Percentiles rank a stretch among this genome's conserved stretches.
Conservation (phyloP, 2,888 invertebrate species). For the Papilio demoleus region DNA sequence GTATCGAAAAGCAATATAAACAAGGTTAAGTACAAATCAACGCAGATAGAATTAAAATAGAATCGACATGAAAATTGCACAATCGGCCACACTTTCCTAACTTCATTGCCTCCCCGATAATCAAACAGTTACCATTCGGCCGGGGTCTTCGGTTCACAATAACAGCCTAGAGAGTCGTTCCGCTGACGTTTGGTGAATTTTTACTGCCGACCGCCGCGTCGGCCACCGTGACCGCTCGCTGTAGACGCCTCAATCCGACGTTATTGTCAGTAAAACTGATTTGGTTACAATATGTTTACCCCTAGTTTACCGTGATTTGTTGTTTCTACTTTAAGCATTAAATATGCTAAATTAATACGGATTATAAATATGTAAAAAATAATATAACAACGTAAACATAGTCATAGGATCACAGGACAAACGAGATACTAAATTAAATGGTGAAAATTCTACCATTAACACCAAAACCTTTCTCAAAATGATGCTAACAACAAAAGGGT, state of each 20-base stretch:
- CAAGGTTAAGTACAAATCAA: not conserved
- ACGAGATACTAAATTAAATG: no score
- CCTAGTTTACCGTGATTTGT: not conserved
- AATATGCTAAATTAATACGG: no score
- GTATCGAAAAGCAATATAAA: not conserved
- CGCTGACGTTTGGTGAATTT: slow-evolving; percentile 69
- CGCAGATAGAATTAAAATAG: slow-evolving; percentile 15
- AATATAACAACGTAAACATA: no score
- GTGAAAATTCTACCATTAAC: no score
- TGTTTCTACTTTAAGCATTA: no score
- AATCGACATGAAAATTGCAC: slow-evolving; percentile 21
- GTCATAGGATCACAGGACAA: no score
- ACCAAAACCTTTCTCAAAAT: no score
- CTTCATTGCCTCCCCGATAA: slow-evolving; percentile 45
- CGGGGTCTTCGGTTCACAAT: slow-evolving; percentile 55
- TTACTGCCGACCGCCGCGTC: slow-evolving; percentile 57
- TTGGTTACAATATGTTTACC: slow-evolving; percentile 13
- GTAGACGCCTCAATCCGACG: slow-evolving; percentile 44
- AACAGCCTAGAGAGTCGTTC: slow-evolving; percentile 60
- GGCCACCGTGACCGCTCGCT: slow-evolving; percentile 50
- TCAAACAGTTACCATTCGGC: slow-evolving; percentile 61
- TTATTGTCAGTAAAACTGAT: slow-evolving; percentile 11
- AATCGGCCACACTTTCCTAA: slow-evolving; percentile 32
- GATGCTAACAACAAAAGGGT: no score
- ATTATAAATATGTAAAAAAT: no score